Conservation (phyloP, 2,113 vertebrate genomes). For the Malurus melanocephalus region DNA sequence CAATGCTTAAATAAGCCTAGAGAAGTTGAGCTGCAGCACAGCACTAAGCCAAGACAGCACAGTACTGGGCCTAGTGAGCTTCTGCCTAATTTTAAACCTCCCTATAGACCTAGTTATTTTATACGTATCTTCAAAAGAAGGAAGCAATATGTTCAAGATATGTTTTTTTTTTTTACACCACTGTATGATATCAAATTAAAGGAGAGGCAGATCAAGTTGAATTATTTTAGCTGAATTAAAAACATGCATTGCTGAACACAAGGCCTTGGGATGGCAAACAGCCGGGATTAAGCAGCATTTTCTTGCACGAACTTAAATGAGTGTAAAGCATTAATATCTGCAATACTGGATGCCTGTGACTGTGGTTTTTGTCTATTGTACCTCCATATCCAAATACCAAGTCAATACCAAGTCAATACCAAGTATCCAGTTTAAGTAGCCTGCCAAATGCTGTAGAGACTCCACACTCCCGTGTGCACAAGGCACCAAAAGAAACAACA, state of each 20-base stretch:
- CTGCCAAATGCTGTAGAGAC: background rate
- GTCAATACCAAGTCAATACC: background rate
- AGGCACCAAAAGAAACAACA: background rate
- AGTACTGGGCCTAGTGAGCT: background rate
- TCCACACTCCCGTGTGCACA: rapidly evolving
- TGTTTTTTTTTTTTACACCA: background rate
- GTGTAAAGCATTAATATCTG: background rate
- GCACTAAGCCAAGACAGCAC: background rate
- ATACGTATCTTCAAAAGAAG: background rate
- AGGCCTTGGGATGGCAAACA: background rate
- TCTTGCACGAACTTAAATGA: background rate
- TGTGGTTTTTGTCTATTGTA: background rate
- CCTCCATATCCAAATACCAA: background rate
- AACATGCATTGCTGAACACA: background rate
- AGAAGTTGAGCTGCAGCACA: slow-evolving; percentile 4
- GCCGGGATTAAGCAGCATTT: background rate
- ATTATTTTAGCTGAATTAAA: slow-evolving; percentile 36
- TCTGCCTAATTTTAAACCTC: slow-evolving; percentile 19
- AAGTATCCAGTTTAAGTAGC: background rate
- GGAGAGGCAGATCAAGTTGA: slow-evolving; percentile 1
- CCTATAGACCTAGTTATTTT: slow-evolving; percentile 3
- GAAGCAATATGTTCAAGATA: background rate
- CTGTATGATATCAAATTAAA: slow-evolving; percentile 25
- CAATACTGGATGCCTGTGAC: background rate
- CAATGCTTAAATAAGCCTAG: slow-evolving; percentile 13